Evolutionary conservation across 2,113 vertebrate species (phyloP).

Genomic region (Hippocampus zosterae): DNA sequence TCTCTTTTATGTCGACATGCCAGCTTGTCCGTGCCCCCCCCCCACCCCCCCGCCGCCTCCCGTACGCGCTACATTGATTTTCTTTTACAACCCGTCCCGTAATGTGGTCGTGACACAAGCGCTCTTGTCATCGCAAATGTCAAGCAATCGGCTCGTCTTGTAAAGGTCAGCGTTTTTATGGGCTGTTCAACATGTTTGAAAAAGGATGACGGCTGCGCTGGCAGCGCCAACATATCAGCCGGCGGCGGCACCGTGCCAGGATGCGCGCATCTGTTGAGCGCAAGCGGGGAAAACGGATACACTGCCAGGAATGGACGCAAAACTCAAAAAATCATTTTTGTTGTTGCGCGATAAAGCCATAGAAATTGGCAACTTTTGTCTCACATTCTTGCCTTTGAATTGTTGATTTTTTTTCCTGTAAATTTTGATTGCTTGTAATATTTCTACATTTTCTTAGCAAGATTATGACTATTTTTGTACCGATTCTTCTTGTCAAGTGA

Average conservation of each 20-base stretch:
- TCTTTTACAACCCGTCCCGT: conserved; percentile 27
- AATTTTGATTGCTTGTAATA: too few relatives aligned
- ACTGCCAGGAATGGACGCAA: too few relatives aligned
- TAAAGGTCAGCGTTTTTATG: conserved; percentile 62
- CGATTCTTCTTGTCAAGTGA: too few relatives aligned
- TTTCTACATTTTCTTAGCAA: too few relatives aligned
- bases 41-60: not conserved
- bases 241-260: not conserved
- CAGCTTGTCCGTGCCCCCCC: conserved; percentile 9
- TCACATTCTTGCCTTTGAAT: too few relatives aligned
- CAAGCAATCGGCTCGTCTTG: conserved; percentile 50
- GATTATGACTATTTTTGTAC: too few relatives aligned
- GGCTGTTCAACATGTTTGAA: conserved; percentile 60
- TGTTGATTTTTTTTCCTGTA: too few relatives aligned
- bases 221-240: not conserved
- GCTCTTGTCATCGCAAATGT: conserved; percentile 64
- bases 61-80: conserved; percentile 46
- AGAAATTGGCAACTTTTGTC: too few relatives aligned
- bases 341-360: too few relatives aligned
- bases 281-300: not conserved
- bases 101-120: conserved; percentile 40
- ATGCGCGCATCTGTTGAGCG: too few relatives aligned
- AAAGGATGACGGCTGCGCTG: conserved; percentile 44
- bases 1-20: not conserved
- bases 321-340: too few relatives aligned